phyloP scores from a whole-genome alignment of 2,888 invertebrate genomes.

The Zaprionus obscuricornis region DNA sequence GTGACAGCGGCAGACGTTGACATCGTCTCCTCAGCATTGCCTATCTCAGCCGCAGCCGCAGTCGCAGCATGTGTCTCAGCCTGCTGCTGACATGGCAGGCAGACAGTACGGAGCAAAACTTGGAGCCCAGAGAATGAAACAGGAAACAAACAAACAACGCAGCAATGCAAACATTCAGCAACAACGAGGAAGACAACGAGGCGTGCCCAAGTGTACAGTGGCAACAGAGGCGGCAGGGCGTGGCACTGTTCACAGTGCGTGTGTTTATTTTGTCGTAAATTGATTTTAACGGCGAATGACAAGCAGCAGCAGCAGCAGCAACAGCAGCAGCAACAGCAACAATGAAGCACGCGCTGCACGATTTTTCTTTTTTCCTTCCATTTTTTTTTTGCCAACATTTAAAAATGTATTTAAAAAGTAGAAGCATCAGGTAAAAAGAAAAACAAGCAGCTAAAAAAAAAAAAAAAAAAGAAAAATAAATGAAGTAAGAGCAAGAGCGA shows the following conservation, averaged over 20 bases:
- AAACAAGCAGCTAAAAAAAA: slow-evolving; percentile 5
- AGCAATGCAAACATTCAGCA: slow-evolving; percentile 64
- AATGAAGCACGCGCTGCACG: slow-evolving; percentile 47
- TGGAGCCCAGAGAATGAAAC: slow-evolving; percentile 26
- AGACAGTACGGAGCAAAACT: neutral
- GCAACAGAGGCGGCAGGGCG: slow-evolving; percentile 6
- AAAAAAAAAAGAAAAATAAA: neutral
- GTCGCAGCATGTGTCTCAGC: too few species aligned
- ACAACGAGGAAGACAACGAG: slow-evolving; percentile 14
- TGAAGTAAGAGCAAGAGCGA: neutral
- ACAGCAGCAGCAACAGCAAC: slow-evolving; percentile 23
- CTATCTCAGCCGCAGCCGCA: neutral
- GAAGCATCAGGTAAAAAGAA: slow-evolving; percentile 21
- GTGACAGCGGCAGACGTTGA: slow-evolving; percentile 69
- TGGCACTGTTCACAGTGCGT: slow-evolving; percentile 45
- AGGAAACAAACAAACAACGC: slow-evolving; percentile 70
- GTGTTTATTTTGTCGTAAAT: slow-evolving; percentile 77
- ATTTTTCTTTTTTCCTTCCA: too few species aligned
- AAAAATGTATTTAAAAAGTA: slow-evolving; percentile 68
- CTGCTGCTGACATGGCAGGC: slow-evolving; percentile 2
- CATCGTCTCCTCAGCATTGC: slow-evolving; percentile 29
- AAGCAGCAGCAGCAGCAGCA: slow-evolving; percentile 53
- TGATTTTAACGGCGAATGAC: slow-evolving; percentile 77
- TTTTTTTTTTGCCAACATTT: slow-evolving; percentile 46
- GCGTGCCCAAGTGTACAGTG: slow-evolving; percentile 2